Base-by-base conservation (phyloP, 2,113 vertebrate genomes). In the Cololabis saira region DNA sequence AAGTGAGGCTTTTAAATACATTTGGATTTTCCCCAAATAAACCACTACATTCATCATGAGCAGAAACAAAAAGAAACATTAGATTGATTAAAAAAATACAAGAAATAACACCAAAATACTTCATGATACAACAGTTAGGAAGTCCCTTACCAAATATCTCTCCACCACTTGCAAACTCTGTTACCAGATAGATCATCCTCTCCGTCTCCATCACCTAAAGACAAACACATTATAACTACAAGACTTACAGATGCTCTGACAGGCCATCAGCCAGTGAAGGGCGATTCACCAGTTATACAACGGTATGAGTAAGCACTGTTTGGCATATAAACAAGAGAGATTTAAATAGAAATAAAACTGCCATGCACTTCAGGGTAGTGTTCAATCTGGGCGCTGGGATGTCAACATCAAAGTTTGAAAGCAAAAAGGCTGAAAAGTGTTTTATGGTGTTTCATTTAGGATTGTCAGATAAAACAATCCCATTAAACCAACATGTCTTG, bases 201-300 rank as follows among this genome's bases (percentile, higher is more conserved):
- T 99, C 98, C 0, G 98, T 99, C 91, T 99, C 98, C 97, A 99
- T 99, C 77, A 99, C 98, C 98, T 99, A 84, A 74, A 78, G 33
- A 79, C 44, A 83, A 5, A 74, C 78, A 80, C 48, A 59, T 37
- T 37, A 37, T 63, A 22, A 77, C 12, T 67, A 61, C 7, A 9
- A 21, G 62, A 67, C 11, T 27, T 17, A n/a, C 49, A 53, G 43
- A 66, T 21, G 22, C n/a, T 24, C 94, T 93, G 88, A 64, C 60
- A 59, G 73, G 51, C 61, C 48, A 24, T 42, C 62, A 67, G 54
- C 33, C 17, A 75, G 57, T 49, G 50, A 70, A 60, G 60, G 72
- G 61, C n/a, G 51, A 73, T 44, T 77, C 43, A 72, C 18, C 18
- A 6, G 40, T 84, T 85, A 78, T 45, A 65, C 67, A 87, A 85